Evolutionary conservation across 2,888 invertebrate genomes (phyloP).

Genomic region (Latrodectus elegans): DNA sequence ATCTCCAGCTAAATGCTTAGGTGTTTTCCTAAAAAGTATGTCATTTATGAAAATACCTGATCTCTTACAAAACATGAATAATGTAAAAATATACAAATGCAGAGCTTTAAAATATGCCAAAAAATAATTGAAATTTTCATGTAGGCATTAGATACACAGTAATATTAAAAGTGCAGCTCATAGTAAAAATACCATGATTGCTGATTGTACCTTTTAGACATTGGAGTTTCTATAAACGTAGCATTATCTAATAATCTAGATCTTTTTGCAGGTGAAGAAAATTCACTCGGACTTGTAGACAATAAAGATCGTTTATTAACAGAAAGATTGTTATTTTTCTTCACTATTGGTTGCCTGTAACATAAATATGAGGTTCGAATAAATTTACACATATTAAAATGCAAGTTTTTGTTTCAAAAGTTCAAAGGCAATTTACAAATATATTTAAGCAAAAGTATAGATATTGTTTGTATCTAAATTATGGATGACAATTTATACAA

Average conservation of each 20-base stretch:
- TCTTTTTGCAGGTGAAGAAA: slow-evolving; percentile 47
- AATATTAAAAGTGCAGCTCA: background rate
- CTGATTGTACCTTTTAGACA: slow-evolving; percentile 35
- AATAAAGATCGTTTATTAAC: slow-evolving; percentile 28
- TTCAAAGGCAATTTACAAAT: too few species aligned
- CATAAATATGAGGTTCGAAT: background rate
- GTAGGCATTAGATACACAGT: background rate
- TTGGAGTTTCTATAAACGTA: slow-evolving; percentile 33
- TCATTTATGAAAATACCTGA: background rate
- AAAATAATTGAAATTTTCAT: background rate
- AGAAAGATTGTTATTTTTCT: background rate
- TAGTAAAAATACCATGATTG: background rate
- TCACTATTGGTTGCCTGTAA: background rate
- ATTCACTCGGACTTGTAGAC: slow-evolving; percentile 34
- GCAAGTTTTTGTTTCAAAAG: too few species aligned
- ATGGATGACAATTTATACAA: too few species aligned
- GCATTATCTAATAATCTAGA: slow-evolving; percentile 54
- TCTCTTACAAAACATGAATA: too few species aligned
- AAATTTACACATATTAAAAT: background rate
- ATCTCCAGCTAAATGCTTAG: slow-evolving; percentile 72
- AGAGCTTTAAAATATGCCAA: background rate
- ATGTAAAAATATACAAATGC: too few species aligned
- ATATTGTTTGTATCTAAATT: too few species aligned
- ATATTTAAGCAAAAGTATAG: too few species aligned
- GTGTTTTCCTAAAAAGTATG: slow-evolving; percentile 32